Evolutionary conservation across 2,888 invertebrate species (phyloP), one percentile per base, ranked within the genome.

Genomic region (Drosophila emarginata): DNA sequence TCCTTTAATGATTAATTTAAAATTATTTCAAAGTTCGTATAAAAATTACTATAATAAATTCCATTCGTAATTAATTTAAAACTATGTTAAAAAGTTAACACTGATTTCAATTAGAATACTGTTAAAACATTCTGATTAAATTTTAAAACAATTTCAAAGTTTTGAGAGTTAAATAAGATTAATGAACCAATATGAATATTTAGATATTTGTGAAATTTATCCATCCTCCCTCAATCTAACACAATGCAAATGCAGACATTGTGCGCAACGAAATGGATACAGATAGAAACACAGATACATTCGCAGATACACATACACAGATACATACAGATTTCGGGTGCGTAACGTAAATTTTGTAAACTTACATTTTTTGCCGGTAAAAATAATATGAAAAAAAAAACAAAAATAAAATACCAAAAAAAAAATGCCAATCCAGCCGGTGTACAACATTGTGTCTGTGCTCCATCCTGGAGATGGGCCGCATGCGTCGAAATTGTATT

Each of bases 321-420:
- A 69, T 56, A 63, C 65, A 59, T 64, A 67, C 28, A 26, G 51
- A 65, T 51, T 62, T 60, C 64, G 81, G 78, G 76, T 85, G 85
- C 80, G 84, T 80, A 80, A 58, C 78, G 86, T 85, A 77, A 78
- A 77, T 66, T 78, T 69, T 45, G 71, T 58, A 56, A 59, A 54
- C 68, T 58, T 26, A 45, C 18, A 21, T 45, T 45, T 45, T 45
- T 53, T 79, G 63, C 79, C 86, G 84, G 80, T 80, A 74, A 70
- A 45, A 57, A 53, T 21, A 53, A 37, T n/a, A 15, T 6, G 26
- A 26, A 40, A 68, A 52, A 61, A 21, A 14, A 12, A 32, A 9
- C 40, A 40, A 52, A 23, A 57, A 39, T 26, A 11, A 37, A 21
- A 18, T 11, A 21, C 12, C 39, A 23, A 57, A 39, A 36, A 11